phyloP scores from a whole-genome alignment of 2,113 vertebrate species.

The Barnardius zonarius region DNA sequence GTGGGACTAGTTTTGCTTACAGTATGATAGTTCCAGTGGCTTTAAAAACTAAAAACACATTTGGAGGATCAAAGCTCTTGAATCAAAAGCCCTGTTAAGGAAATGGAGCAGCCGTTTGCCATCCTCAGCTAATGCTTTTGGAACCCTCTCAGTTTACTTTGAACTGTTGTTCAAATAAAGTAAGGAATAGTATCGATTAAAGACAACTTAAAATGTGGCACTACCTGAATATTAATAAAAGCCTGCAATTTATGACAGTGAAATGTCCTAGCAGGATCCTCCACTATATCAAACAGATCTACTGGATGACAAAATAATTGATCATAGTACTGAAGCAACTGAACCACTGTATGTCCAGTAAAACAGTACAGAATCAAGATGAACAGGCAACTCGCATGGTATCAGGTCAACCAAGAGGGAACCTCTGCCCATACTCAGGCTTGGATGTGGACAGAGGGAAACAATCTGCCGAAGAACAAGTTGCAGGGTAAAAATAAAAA shows the following conservation, averaged over 20 bases:
- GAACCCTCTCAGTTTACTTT: neutral
- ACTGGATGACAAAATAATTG: fast-evolving
- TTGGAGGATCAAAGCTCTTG: neutral
- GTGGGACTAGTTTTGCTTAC: neutral
- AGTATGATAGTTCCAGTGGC: neutral
- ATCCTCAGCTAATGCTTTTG: neutral
- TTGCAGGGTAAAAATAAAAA: neutral
- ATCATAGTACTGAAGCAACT: neutral
- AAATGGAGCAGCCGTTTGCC: neutral
- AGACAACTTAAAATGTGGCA: neutral
- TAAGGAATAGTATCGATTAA: neutral
- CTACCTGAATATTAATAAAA: neutral
- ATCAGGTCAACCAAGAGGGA: neutral
- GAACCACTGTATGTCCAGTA: neutral
- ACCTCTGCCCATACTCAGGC: neutral
- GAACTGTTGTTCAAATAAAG: neutral
- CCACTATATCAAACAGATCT: neutral
- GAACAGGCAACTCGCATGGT: neutral
- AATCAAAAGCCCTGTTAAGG: neutral
- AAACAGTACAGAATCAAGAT: neutral
- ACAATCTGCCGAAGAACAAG: neutral
- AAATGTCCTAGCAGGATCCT: neutral
- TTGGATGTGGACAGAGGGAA: neutral
- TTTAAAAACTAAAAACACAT: neutral
- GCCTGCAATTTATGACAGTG: neutral